Conservation (phyloP, 2,888 invertebrate genomes). For the Hofmannophila pseudospretella region DNA sequence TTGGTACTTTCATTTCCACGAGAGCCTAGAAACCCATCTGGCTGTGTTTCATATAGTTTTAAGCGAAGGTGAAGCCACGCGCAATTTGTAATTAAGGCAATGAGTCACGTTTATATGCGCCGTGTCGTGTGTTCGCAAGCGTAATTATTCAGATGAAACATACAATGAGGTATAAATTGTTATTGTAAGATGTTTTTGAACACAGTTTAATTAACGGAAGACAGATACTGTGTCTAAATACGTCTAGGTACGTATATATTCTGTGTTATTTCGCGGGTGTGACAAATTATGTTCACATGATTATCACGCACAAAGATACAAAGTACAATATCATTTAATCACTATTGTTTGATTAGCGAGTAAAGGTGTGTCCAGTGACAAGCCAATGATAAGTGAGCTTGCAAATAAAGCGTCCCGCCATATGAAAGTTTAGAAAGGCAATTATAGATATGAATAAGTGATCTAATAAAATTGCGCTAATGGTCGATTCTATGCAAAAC, state of each 20-base stretch:
- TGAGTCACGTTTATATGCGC: conserved; percentile 40
- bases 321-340: no score
- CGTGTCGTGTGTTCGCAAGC: conserved; percentile 22
- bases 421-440: no score
- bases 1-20: no score
- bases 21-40: no score
- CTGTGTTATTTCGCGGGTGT: background rate
- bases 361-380: no score
- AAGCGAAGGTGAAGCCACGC: conserved; percentile 14
- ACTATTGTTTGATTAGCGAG: no score
- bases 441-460: no score
- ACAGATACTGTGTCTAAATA: conserved; percentile 1
- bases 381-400: no score
- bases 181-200: conserved; percentile 11
- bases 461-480: no score
- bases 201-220: conserved; percentile 11
- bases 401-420: no score
- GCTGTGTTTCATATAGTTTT: conserved; percentile 7
- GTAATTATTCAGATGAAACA: conserved; percentile 28
- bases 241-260: background rate
- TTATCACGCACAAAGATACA: background rate
- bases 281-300: background rate
- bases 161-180: conserved; percentile 33
- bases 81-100: conserved; percentile 34
- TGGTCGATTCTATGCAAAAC: no score